A percentile compares a stretch with the other conserved stretches of the same genome.
These are phyloP conservation scores for Drosophila kokeensis DNA, from an alignment of 2,888 invertebrate genomes.

Conservation along the genomic window DNA sequence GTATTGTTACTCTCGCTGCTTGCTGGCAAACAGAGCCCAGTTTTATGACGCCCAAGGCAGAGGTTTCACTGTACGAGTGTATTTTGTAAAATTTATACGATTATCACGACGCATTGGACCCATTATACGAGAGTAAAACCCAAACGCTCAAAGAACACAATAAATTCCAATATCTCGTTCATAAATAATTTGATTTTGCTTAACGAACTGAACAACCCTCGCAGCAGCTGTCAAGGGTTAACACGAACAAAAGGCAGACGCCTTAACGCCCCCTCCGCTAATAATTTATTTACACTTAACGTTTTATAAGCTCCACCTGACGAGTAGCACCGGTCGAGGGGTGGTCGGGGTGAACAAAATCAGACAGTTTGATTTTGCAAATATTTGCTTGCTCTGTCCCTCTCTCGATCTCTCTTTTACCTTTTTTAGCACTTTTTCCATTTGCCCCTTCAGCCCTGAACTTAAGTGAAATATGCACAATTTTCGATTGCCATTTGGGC, in stretches of 20 bases:
- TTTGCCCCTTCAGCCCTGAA: constrained; percentile 72
- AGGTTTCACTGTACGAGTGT: constrained; percentile 44
- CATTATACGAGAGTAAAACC: neutral
- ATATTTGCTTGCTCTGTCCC: constrained; percentile 58
- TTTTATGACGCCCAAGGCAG: constrained; percentile 48
- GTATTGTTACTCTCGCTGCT: constrained; percentile 78
- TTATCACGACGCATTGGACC: neutral
- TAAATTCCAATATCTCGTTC: neutral
- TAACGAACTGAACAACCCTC: constrained; percentile 24
- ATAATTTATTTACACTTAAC: constrained; percentile 79
- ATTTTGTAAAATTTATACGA: neutral
- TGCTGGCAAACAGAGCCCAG: constrained; percentile 74
- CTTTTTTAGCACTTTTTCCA: constrained; percentile 46
- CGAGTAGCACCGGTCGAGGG: neutral
- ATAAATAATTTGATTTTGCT: neutral
- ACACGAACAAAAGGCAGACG: constrained; percentile 50
- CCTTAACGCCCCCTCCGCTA: constrained; percentile 53
- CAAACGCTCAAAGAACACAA: neutral
- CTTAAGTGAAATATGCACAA: constrained; percentile 77
- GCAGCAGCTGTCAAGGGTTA: constrained; percentile 34
- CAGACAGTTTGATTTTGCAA: constrained; percentile 73
- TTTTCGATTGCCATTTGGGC: constrained; percentile 74
- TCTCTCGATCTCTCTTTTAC: constrained; percentile 30
- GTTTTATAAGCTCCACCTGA: constrained; percentile 60
- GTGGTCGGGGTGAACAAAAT: constrained; percentile 17